These are phyloP conservation scores for Amiota minor DNA, from an alignment of 2,888 invertebrate species.

Conservation along the genomic window DNA sequence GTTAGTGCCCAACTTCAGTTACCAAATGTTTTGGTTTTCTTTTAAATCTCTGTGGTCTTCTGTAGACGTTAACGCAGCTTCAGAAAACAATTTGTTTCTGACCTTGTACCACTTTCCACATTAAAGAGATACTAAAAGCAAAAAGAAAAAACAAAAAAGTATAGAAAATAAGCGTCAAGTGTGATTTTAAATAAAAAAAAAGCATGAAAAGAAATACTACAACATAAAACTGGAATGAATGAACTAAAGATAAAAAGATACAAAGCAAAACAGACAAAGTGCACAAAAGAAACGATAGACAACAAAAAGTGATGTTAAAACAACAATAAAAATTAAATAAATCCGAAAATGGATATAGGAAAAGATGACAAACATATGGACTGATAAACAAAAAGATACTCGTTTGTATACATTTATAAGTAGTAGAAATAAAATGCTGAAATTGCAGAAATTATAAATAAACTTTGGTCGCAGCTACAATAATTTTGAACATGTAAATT, in stretches of 20 bases:
- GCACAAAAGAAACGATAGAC: background rate
- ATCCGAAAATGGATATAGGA: background rate
- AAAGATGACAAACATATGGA: background rate
- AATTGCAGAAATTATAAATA: conserved; percentile 39
- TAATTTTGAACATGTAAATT: conserved; percentile 42
- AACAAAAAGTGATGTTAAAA: background rate
- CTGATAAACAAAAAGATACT: background rate
- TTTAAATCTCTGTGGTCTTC: background rate
- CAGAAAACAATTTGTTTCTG: conserved; percentile 34
- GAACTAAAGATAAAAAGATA: conserved; percentile 47
- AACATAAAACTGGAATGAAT: conserved; percentile 43
- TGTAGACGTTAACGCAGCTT: background rate
- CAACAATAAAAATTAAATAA: conserved; percentile 5
- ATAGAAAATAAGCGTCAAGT: conserved; percentile 11
- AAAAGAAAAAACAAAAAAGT: background rate
- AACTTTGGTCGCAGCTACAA: conserved; percentile 21
- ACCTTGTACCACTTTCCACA: conserved; percentile 65
- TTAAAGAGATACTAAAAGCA: conserved; percentile 25
- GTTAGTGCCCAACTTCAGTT: conserved; percentile 18
- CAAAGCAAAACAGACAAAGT: background rate
- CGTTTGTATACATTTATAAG: background rate
- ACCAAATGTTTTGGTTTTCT: conserved; percentile 26
- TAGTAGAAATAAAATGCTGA: conserved; percentile 45
- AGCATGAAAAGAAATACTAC: conserved; percentile 29
- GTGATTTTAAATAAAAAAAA: conserved; percentile 20